These are phyloP conservation scores for Cryptomyrus ogoouensis DNA, from an alignment of 2,113 vertebrate genomes.

Conservation along the genomic window DNA sequence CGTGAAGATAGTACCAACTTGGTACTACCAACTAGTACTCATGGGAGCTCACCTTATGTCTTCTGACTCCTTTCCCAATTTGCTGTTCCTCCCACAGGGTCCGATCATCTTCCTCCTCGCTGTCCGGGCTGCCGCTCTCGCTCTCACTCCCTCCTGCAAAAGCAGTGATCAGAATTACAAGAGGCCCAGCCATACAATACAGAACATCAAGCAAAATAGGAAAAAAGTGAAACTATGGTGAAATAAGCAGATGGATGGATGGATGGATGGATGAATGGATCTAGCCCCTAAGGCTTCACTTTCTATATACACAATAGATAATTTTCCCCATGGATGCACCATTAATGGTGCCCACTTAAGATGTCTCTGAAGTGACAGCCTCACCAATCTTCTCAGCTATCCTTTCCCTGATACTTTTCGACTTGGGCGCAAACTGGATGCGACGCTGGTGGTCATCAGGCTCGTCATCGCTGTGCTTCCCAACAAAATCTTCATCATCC, in stretches of 20 bases:
- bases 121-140: slow-evolving; percentile 52
- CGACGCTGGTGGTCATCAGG: slow-evolving; percentile 65
- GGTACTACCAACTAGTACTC: no score
- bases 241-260: not conserved
- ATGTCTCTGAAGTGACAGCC: slow-evolving; percentile 21
- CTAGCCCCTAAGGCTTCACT: not conserved
- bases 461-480: slow-evolving; percentile 63
- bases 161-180: slow-evolving; percentile 12
- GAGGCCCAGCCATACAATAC: not conserved
- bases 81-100: slow-evolving; percentile 85
- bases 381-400: slow-evolving; percentile 76
- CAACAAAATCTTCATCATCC: slow-evolving; percentile 29
- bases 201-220: not conserved
- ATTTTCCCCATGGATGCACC: not conserved
- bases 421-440: slow-evolving; percentile 69
- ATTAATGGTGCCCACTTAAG: not conserved
- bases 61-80: slow-evolving; percentile 78
- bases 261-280: not conserved
- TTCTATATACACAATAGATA: not conserved
- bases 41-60: slow-evolving; percentile 55
- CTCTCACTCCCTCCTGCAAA: slow-evolving; percentile 52
- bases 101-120: slow-evolving; percentile 66
- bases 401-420: slow-evolving; percentile 69
- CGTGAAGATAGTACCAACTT: not conserved
- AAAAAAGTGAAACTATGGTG: not conserved